Percentiles rank a stretch among this genome's conserved stretches.
phyloP scores from a whole-genome alignment of 2,797 vertebrate genomes.

The Semaprochilodus insignis region DNA sequence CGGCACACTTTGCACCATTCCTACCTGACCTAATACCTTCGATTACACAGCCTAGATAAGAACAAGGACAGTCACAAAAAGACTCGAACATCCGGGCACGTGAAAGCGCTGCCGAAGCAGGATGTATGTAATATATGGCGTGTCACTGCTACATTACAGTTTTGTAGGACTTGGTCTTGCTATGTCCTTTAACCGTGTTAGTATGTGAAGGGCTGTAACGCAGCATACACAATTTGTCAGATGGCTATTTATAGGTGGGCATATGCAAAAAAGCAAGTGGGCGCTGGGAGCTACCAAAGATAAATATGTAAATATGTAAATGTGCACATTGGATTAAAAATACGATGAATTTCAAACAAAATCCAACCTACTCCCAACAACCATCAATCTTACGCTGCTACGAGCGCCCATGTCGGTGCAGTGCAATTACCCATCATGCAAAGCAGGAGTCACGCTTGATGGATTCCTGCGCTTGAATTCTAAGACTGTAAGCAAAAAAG shows the following conservation, averaged over 20 bases:
- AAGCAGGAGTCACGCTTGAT: constrained; percentile 41
- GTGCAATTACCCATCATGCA: constrained; percentile 22
- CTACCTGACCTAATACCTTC: constrained; percentile 32
- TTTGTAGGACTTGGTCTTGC: constrained; percentile 4
- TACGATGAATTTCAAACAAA: constrained; percentile 43
- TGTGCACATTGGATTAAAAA: constrained; percentile 34
- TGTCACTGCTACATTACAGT: not conserved
- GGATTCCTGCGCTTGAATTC: constrained; percentile 22
- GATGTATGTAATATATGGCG: not conserved
- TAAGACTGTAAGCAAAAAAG: constrained; percentile 21
- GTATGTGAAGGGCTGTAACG: constrained; percentile 28
- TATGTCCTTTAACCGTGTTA: constrained; percentile 34
- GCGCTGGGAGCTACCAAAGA: constrained; percentile 6
- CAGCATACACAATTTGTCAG: constrained; percentile 24
- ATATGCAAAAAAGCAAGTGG: constrained; percentile 59
- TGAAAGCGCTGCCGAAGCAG: not conserved
- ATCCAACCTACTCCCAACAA: constrained; percentile 8
- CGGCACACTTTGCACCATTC: constrained; percentile 25
- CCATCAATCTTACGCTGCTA: constrained; percentile 6
- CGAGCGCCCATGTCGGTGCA: not conserved
- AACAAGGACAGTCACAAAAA: not conserved
- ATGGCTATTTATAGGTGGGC: constrained; percentile 71
- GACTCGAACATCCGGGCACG: not conserved
- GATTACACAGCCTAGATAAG: constrained; percentile 4
- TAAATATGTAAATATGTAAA: constrained; percentile 49